phyloP scores from a whole-genome alignment of 1,140 invertebrate genomes.

The Camponotus floridanus region DNA sequence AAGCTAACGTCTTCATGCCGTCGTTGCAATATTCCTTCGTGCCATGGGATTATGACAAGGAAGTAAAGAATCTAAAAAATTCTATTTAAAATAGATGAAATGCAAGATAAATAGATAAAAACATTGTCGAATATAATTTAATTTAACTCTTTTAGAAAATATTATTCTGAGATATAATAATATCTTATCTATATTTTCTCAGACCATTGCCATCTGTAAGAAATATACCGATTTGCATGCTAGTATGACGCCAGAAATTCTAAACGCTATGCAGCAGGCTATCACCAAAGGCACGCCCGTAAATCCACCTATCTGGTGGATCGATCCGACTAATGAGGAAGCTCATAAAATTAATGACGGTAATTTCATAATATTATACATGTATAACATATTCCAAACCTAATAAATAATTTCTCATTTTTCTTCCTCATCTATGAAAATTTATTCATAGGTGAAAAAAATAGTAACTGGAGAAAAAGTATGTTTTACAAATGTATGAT shows the following conservation, averaged over 20 bases:
- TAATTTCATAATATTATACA: slow-evolving; percentile 75
- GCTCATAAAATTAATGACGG: slow-evolving; percentile 90
- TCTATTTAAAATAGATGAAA: background rate
- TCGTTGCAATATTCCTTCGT: slow-evolving; percentile 94
- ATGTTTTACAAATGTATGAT: background rate
- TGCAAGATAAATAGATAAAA: background rate
- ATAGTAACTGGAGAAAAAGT: background rate
- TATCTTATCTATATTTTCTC: slow-evolving; percentile 65
- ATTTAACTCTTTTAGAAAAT: background rate
- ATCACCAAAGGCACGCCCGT: slow-evolving; percentile 90
- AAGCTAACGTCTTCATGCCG: slow-evolving; percentile 95
- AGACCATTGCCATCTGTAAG: slow-evolving; percentile 89
- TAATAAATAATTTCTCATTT: background rate
- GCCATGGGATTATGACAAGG: slow-evolving; percentile 94
- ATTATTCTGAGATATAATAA: slow-evolving; percentile 7
- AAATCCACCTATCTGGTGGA: slow-evolving; percentile 97
- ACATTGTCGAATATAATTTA: slow-evolving; percentile 4
- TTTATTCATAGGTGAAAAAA: too few species aligned
- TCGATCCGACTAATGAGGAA: slow-evolving; percentile 89
- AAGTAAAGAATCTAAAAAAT: slow-evolving; percentile 82
- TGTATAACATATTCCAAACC: background rate
- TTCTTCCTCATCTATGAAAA: too few species aligned
- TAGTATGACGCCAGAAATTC: slow-evolving; percentile 89
- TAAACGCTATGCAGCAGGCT: slow-evolving; percentile 87
- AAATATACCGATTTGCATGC: slow-evolving; percentile 90